phyloP scores from a whole-genome alignment of 2,113 vertebrate species.

The Pterocles orientalis region DNA sequence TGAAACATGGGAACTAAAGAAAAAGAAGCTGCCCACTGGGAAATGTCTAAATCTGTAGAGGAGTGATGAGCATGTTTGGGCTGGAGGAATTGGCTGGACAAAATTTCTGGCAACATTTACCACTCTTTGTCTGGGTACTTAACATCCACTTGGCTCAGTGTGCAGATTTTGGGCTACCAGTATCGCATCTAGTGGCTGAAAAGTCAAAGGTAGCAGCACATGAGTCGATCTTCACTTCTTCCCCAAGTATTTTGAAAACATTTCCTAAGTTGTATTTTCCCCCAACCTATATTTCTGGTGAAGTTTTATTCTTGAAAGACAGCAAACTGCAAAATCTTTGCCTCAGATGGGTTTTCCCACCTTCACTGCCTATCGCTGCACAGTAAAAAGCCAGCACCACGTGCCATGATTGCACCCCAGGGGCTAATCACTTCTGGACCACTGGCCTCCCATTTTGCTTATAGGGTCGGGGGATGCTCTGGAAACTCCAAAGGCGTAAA shows the following conservation, averaged over 20 bases:
- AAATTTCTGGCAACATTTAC: not conserved
- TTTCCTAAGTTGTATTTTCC: not conserved
- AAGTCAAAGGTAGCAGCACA: not conserved
- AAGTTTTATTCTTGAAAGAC: not conserved
- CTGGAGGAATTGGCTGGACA: not conserved
- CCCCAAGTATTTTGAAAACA: not conserved
- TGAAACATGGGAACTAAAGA: not conserved
- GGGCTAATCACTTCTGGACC: not conserved
- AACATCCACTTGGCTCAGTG: not conserved
- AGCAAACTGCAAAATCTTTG: not conserved
- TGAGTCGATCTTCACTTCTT: not conserved
- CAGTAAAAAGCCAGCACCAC: not conserved
- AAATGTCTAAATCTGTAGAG: not conserved
- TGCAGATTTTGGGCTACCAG: not conserved
- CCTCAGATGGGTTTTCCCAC: accelerated
- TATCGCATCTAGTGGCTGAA: not conserved
- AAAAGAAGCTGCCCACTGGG: not conserved
- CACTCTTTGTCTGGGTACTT: not conserved
- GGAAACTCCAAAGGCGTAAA: not conserved
- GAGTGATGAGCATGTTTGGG: not conserved
- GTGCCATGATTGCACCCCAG: accelerated
- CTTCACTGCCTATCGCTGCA: accelerated
- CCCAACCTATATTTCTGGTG: not conserved
- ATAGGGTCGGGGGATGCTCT: not conserved
- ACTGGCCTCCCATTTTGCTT: accelerated